Conservation (phyloP, 2,888 invertebrate genomes). For the Pedicia rivosa region DNA sequence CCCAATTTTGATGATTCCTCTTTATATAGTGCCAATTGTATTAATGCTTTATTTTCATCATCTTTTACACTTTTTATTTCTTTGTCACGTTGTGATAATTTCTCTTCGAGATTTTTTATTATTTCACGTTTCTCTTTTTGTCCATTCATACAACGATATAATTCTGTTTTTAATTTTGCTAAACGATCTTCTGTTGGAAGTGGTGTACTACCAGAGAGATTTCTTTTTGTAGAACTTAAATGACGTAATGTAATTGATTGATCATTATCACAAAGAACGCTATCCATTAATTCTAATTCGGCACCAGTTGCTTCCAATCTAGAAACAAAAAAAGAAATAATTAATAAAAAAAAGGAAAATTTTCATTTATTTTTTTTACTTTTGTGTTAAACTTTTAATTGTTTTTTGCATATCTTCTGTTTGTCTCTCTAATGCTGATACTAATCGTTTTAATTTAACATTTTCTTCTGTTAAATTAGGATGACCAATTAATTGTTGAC, state of each 20-base stretch:
- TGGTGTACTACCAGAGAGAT: slow-evolving; percentile 23
- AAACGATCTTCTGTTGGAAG: slow-evolving; percentile 25
- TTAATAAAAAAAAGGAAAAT: too few species aligned
- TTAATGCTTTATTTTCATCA: slow-evolving; percentile 24
- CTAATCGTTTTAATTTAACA: slow-evolving; percentile 19
- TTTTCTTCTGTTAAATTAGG: slow-evolving; percentile 23
- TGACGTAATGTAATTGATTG: not conserved
- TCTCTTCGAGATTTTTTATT: slow-evolving; percentile 31
- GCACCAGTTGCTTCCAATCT: slow-evolving; percentile 23
- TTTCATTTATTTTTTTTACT: too few species aligned
- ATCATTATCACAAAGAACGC: slow-evolving; percentile 22
- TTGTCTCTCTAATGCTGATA: slow-evolving; percentile 22
- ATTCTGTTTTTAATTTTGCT: slow-evolving; percentile 31
- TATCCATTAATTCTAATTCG: slow-evolving; percentile 27
- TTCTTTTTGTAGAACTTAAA: slow-evolving; percentile 16
- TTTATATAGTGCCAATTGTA: slow-evolving; percentile 21
- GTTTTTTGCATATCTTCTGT: slow-evolving; percentile 22
- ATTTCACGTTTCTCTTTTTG: slow-evolving; percentile 35
- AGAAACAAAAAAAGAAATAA: too few species aligned
- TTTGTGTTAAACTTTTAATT: slow-evolving; percentile 18
- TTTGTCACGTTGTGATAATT: slow-evolving; percentile 18
- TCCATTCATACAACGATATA: slow-evolving; percentile 30
- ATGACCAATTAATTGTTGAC: slow-evolving; percentile 23
- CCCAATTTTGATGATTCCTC: slow-evolving; percentile 16
- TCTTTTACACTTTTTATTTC: slow-evolving; percentile 21